phyloP scores from a whole-genome alignment of 2,888 invertebrate species.

The Salpingus planirostris region DNA sequence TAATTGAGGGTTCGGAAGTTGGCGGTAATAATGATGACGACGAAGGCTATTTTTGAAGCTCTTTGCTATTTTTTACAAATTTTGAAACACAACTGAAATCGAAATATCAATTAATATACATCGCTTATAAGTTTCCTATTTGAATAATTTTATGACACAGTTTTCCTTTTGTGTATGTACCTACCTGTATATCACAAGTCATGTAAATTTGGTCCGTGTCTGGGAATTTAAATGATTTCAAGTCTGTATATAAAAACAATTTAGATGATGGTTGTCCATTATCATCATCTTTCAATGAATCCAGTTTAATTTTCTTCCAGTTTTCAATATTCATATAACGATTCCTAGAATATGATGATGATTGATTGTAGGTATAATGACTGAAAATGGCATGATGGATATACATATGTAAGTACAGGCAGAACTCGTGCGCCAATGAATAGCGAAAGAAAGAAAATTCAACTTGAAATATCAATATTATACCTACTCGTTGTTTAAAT shows the following conservation, averaged over 20 bases:
- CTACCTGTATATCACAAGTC: constrained; percentile 67
- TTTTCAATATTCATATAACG: too few relatives aligned
- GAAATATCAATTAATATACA: constrained; percentile 4
- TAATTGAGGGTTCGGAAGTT: constrained; percentile 36
- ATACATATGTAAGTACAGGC: too few relatives aligned
- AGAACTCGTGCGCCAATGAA: too few relatives aligned
- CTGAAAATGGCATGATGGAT: too few relatives aligned
- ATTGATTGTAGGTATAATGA: too few relatives aligned
- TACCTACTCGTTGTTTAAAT: constrained; percentile 11
- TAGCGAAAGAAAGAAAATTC: constrained; percentile 2
- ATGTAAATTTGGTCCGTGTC: constrained; percentile 63
- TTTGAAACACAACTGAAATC: constrained; percentile 16
- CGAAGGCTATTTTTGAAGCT: constrained; percentile 32
- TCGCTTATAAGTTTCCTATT: background rate
- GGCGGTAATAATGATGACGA: constrained; percentile 31
- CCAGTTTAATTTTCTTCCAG: too few relatives aligned
- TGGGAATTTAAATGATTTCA: constrained; percentile 66
- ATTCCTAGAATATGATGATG: too few relatives aligned
- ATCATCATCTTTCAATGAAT: too few relatives aligned
- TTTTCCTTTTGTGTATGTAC: too few relatives aligned
- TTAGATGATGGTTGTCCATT: too few relatives aligned
- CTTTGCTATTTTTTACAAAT: constrained; percentile 12
- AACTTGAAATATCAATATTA: background rate
- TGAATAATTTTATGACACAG: too few relatives aligned
- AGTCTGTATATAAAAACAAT: constrained; percentile 55